These are phyloP conservation scores for Edolisoma coerulescens DNA, from an alignment of 2,113 vertebrate genomes.

Conservation along the genomic window DNA sequence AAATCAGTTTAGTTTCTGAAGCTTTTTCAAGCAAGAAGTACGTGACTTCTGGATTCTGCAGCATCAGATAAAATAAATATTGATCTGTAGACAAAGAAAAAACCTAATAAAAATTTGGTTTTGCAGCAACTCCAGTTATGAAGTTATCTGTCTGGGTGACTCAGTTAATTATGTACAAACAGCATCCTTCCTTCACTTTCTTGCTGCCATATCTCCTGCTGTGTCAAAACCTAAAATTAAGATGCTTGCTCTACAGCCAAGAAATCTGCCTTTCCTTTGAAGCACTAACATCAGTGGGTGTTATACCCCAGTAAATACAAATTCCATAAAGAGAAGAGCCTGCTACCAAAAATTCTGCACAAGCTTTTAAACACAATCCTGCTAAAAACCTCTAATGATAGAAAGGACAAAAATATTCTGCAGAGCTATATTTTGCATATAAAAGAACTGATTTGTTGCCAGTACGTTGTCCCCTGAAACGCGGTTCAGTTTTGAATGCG, in stretches of 20 bases:
- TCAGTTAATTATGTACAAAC: background rate
- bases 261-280: background rate
- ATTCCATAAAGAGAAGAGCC: background rate
- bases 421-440: background rate
- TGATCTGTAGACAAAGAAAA: background rate
- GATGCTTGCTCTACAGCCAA: background rate
- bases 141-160: background rate
- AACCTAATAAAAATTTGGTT: background rate
- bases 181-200: background rate
- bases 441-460: background rate
- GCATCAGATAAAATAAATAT: background rate
- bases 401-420: background rate
- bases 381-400: background rate
- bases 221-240: background rate
- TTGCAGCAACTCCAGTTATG: background rate
- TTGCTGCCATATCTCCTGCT: background rate
- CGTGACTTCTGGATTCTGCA: background rate
- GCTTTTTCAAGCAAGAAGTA: background rate
- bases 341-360: background rate
- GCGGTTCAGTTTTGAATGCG: background rate
- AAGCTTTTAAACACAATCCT: background rate
- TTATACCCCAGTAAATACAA: background rate
- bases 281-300: background rate
- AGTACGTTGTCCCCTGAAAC: background rate
- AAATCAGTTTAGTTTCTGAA: background rate